Conservation (phyloP, 2,888 invertebrate species). For the Ormyrus labotus region DNA sequence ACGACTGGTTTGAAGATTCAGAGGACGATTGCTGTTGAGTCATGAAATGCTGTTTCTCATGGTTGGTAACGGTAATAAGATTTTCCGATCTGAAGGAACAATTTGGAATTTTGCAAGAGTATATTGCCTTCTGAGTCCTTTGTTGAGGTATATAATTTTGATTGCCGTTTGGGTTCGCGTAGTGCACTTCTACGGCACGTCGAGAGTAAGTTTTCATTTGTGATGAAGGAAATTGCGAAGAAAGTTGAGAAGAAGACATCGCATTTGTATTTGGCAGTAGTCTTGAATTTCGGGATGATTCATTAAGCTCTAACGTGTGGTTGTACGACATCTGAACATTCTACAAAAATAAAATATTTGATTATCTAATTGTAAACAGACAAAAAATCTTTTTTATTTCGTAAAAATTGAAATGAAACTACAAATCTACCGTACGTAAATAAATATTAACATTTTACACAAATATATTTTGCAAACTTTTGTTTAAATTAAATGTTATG, state of each 20-base stretch:
- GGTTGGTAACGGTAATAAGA: not conserved
- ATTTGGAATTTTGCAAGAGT: slow-evolving; percentile 38
- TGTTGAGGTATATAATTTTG: slow-evolving; percentile 7
- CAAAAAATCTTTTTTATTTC: too few species aligned
- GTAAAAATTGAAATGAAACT: too few species aligned
- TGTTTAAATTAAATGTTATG: too few species aligned
- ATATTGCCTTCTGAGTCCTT: slow-evolving; percentile 10
- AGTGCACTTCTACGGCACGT: slow-evolving; percentile 2
- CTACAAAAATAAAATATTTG: too few species aligned
- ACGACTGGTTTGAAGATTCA: not conserved
- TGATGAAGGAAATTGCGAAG: not conserved
- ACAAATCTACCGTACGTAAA: too few species aligned
- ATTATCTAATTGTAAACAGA: too few species aligned
- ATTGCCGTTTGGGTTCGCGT: not conserved
- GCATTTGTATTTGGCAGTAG: not conserved
- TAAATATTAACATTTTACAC: too few species aligned
- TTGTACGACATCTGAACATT: too few species aligned
- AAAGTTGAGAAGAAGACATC: not conserved
- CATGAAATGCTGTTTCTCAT: slow-evolving; percentile 36
- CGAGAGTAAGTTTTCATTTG: slow-evolving; percentile 25
- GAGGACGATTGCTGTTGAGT: slow-evolving; percentile 3
- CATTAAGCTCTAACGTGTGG: too few species aligned
- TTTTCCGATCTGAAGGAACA: slow-evolving; percentile 36
- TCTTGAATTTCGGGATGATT: not conserved
- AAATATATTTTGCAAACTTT: too few species aligned